Conservation (phyloP, 2,113 vertebrate genomes). For the Callipepla californica region DNA sequence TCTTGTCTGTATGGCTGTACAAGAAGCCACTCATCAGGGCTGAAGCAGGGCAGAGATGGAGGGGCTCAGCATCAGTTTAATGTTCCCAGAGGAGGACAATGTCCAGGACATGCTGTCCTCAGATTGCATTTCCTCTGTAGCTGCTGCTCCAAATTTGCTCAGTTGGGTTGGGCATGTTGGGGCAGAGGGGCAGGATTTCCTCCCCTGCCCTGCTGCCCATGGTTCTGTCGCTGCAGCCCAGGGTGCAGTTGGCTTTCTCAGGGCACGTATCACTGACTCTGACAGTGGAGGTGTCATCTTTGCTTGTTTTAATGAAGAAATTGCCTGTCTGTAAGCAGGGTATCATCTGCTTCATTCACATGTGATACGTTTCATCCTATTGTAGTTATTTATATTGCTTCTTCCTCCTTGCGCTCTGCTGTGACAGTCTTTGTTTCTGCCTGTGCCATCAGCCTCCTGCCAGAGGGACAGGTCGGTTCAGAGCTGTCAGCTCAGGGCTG, state of each 20-base stretch:
- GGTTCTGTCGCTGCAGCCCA: too few species aligned
- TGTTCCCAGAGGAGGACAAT: neutral
- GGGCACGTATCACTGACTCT: neutral
- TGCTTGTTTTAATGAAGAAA: neutral
- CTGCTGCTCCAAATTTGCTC: neutral
- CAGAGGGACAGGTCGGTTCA: neutral
- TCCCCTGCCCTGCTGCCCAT: too few species aligned
- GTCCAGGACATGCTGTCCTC: neutral
- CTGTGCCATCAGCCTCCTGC: neutral
- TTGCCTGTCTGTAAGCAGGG: neutral
- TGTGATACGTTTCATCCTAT: neutral
- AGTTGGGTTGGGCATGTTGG: neutral
- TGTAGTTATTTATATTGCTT: neutral
- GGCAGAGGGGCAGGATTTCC: too few species aligned
- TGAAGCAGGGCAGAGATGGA: neutral
- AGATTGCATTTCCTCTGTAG: neutral
- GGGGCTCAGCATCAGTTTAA: neutral
- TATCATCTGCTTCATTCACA: neutral
- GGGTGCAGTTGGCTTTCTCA: too few species aligned
- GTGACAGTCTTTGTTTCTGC: rapidly evolving
- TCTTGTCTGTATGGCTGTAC: neutral
- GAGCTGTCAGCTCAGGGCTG: neutral
- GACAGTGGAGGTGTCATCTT: neutral
- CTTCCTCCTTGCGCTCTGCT: neutral
- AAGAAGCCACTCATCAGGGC: neutral